Conservation (phyloP, 2,113 vertebrate species). For the Sterrhoptilus dennistouni region DNA sequence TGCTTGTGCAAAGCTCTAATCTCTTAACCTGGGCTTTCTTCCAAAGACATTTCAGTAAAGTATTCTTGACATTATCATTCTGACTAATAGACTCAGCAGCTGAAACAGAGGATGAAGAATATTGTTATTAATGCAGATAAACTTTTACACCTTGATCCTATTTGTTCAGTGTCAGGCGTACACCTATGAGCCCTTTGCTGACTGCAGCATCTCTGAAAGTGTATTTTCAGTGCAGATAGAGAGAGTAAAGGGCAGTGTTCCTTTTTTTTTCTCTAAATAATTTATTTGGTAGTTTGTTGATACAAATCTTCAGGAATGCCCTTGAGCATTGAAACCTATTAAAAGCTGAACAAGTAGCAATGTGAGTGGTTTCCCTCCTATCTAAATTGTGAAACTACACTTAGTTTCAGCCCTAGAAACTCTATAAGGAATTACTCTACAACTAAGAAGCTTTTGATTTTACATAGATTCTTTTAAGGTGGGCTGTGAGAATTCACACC, state of each 20-base stretch:
- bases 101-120: neutral
- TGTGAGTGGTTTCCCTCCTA: neutral
- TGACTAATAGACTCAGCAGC: neutral
- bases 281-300: neutral
- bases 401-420: neutral
- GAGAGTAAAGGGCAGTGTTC: neutral
- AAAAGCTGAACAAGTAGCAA: neutral
- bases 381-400: neutral
- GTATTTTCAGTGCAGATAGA: neutral
- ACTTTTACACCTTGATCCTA: neutral
- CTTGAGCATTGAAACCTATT: neutral
- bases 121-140: neutral
- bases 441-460: neutral
- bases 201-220: neutral
- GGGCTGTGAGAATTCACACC: neutral
- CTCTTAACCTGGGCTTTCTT: neutral
- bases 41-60: neutral
- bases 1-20: neutral
- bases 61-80: neutral
- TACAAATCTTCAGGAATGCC: neutral
- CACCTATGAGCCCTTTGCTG: neutral
- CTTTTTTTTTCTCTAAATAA: neutral
- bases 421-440: neutral
- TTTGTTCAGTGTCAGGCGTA: rapidly evolving
- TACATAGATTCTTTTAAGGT: neutral